Percentiles rank a stretch among this genome's conserved stretches.
These are phyloP conservation scores for Limanda limanda DNA, from an alignment of 2,113 vertebrate species.

Conservation along the genomic window DNA sequence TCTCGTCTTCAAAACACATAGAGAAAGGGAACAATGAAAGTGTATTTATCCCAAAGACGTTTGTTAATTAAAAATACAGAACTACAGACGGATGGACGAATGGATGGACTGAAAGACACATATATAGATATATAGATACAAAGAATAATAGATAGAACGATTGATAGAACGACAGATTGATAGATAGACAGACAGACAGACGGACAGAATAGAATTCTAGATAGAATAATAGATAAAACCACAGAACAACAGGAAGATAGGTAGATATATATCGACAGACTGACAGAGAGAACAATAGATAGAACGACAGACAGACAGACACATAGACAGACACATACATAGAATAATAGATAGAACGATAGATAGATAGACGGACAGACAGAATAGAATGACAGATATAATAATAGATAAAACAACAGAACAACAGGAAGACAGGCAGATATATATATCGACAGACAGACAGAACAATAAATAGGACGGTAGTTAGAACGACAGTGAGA, in stretches of 20 bases:
- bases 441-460: neutral
- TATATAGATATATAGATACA: neutral
- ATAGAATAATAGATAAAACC: neutral
- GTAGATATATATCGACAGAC: too few species aligned
- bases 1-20: conserved; percentile 28
- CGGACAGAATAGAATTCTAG: neutral
- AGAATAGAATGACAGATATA: too few species aligned
- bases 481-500: neutral
- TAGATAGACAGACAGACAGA: too few species aligned
- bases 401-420: too few species aligned
- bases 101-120: neutral
- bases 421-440: too few species aligned
- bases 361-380: too few species aligned
- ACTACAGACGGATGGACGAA: neutral
- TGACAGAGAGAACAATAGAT: too few species aligned
- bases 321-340: too few species aligned
- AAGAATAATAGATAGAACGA: neutral
- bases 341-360: too few species aligned
- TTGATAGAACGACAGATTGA: neutral
- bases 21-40: neutral
- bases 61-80: neutral
- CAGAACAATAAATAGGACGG: neutral
- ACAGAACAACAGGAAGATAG: too few species aligned
- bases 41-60: neutral
- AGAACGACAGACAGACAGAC: too few species aligned